phyloP scores from a whole-genome alignment of 2,113 vertebrate genomes.

The Triplophysa siluroides region DNA sequence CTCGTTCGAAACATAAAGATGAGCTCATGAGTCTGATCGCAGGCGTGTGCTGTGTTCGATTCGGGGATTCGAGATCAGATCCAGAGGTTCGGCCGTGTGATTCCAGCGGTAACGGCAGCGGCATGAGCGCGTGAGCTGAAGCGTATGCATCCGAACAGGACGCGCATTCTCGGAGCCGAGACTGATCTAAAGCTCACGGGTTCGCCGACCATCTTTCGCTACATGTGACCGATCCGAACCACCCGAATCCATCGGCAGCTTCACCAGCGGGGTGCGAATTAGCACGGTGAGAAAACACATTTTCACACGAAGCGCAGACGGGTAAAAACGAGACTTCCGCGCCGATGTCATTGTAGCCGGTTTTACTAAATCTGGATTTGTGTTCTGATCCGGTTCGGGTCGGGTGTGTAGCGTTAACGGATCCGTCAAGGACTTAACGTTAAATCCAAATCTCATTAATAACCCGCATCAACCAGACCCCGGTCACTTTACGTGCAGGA shows the following conservation, averaged over 20 bases:
- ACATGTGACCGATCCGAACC: constrained; percentile 35
- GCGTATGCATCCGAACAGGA: constrained; percentile 20
- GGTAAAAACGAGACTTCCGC: background rate
- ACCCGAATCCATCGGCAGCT: constrained; percentile 23
- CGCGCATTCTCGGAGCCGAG: constrained; percentile 9
- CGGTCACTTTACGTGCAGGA: background rate
- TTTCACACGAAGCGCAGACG: background rate
- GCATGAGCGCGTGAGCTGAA: constrained; percentile 17
- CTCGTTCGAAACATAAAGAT: background rate
- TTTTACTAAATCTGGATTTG: background rate
- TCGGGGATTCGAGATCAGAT: constrained; percentile 11
- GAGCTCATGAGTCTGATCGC: background rate
- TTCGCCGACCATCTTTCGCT: constrained; percentile 28
- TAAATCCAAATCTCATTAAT: constrained; percentile 36
- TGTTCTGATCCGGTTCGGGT: constrained; percentile 14
- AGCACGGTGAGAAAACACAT: constrained; percentile 31
- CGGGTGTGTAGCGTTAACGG: background rate
- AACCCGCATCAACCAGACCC: background rate
- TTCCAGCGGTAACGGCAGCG: constrained; percentile 3
- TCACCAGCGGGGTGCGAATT: constrained; percentile 23
- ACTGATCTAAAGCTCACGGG: background rate
- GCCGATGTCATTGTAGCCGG: background rate
- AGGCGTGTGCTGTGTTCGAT: background rate
- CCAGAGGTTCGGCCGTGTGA: constrained; percentile 27
- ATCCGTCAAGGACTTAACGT: constrained; percentile 30